Percentiles rank a stretch among this genome's conserved stretches.
These are phyloP conservation scores for Lacanobia oleracea DNA, from an alignment of 2,888 invertebrate genomes.

Conservation along the genomic window DNA sequence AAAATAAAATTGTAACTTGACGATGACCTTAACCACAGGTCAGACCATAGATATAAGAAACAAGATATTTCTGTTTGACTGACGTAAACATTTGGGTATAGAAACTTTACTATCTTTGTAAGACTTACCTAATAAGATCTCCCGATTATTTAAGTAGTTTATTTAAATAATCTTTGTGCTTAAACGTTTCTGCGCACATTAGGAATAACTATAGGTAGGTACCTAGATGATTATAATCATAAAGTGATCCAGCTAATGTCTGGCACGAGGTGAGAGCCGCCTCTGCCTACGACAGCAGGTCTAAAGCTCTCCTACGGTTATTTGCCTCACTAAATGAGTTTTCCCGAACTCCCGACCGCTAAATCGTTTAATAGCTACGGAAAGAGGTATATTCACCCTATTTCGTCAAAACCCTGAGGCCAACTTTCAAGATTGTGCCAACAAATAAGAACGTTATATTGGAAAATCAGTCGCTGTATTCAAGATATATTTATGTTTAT, in stretches of 20 bases:
- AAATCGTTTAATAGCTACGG: conserved; percentile 52
- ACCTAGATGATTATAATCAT: not conserved
- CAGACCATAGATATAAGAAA: no score
- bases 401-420: conserved; percentile 55
- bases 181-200: not conserved
- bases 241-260: not conserved
- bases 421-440: conserved; percentile 42
- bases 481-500: conserved; percentile 7
- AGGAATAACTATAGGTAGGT: not conserved
- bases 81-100: no score
- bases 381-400: conserved; percentile 46
- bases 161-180: no score
- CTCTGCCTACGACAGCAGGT: conserved; percentile 26
- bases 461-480: conserved; percentile 41
- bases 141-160: no score
- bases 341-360: conserved; percentile 46
- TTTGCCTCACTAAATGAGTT: conserved; percentile 61
- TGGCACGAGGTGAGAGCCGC: conserved; percentile 1
- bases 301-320: conserved; percentile 44
- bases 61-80: no score
- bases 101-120: no score
- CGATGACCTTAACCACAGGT: no score
- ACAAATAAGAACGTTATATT: conserved; percentile 40
- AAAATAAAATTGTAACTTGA: no score
- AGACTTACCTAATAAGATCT: not conserved